Evolutionary conservation across 2,797 vertebrate genomes (phyloP).

Genomic region (Trematomus bernacchii): DNA sequence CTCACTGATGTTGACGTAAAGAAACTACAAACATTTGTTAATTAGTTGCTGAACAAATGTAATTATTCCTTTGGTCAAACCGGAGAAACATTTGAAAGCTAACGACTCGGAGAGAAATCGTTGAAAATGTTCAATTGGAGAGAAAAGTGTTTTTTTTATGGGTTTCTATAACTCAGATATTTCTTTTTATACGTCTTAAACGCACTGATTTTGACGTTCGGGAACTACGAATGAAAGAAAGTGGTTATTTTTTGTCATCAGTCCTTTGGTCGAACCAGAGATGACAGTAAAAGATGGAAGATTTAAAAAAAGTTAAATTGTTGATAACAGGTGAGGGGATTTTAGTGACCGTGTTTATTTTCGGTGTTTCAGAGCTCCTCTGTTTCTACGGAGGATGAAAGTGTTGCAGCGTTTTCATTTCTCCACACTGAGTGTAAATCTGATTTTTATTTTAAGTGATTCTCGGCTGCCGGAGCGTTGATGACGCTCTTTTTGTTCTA

Average conservation of each 20-base stretch:
- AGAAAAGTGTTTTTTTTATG: neutral
- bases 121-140: slow-evolving; percentile 29
- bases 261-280: slow-evolving; percentile 58
- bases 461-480: slow-evolving; percentile 42
- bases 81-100: slow-evolving; percentile 97
- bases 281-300: slow-evolving; percentile 64
- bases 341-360: slow-evolving; percentile 62
- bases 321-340: slow-evolving; percentile 48
- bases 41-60: no score
- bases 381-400: slow-evolving; percentile 32
- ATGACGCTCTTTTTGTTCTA: slow-evolving; percentile 59
- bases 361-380: slow-evolving; percentile 13
- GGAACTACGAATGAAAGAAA: slow-evolving; percentile 1
- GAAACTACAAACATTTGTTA: no score
- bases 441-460: slow-evolving; percentile 56
- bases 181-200: no score
- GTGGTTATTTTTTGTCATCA: slow-evolving; percentile 46
- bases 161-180: no score
- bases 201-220: slow-evolving; percentile 9
- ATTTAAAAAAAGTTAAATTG: slow-evolving; percentile 37
- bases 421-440: slow-evolving; percentile 54
- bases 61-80: no score
- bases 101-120: slow-evolving; percentile 69
- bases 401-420: slow-evolving; percentile 62
- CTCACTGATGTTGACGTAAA: no score